Percentiles rank a stretch among this genome's conserved stretches.
These are phyloP conservation scores for human (Homo sapiens) DNA, from an alignment of 2,113 vertebrate species.

Conservation along the genomic window GRCh38 chr9:131502501-131503000, in stretches of 20 bases:
- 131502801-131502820: background rate
- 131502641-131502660: too few species aligned
- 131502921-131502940: background rate
- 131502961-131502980: background rate
- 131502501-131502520: too few species aligned
- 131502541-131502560: too few species aligned
- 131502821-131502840: background rate
- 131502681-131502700: background rate
- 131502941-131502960: background rate
- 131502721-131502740: background rate
- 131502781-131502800: background rate
- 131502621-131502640: background rate
- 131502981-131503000: background rate
- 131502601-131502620: too few species aligned
- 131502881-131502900: background rate
- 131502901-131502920: background rate
- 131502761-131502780: background rate
- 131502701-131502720: background rate
- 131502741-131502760: background rate
- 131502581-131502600: too few species aligned
- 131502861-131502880: background rate
- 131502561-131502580: too few species aligned
- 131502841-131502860: fast-evolving
- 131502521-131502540: too few species aligned
- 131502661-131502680: background rate